Base-by-base conservation (phyloP, 1,140 invertebrate genomes). In the Camponotus pennsylvanicus region DNA sequence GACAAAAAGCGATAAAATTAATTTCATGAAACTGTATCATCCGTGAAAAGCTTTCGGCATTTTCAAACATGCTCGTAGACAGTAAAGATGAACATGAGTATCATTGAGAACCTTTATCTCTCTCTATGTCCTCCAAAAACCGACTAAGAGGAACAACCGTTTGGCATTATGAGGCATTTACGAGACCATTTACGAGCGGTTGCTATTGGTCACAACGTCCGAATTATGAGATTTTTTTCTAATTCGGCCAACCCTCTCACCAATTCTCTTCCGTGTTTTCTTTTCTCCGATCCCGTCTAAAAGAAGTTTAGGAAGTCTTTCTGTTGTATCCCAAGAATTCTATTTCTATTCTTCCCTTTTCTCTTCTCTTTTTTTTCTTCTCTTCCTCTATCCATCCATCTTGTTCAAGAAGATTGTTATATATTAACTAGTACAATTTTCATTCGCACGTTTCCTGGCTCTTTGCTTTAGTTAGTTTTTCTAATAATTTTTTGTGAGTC, bases 171-270 rank as follows among this genome's bases (percentile, higher is more conserved):
- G 55, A 89, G 49, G 61, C 71, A 42, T 90, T 90, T 89, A 89
- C 76, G 86, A 90, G 75, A 64, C 27, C 64, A 34, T 91, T 90
- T 88, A 91, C 80, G 66, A 87, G 84, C 70, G 76, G 2, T 61
- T 40, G 80, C 87, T 90, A 87, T 49, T 32, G 27, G 63, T 80
- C 66, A 89, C 87, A 91, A 87, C 87, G 49, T 42, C 70, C 2
- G 87, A 76, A 91, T 89, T 85, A 87, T 85, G 76, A 78, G 15
- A 49, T 13, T 49, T 90, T 91, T 85, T 73, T 90, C 27, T 63
- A 52, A n/a, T 49, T 7, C 37, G 13, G 45, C 15, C 15, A 71
- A 84, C 61, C 76, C 34, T 87, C 64, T 55, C 13, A 45, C 18
- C 15, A 13, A 11, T 15, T 66, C 40, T 63, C 73, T 37, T 55